Base-by-base conservation (phyloP, 2,888 invertebrate genomes). In the Aspidiotus destructor region DNA sequence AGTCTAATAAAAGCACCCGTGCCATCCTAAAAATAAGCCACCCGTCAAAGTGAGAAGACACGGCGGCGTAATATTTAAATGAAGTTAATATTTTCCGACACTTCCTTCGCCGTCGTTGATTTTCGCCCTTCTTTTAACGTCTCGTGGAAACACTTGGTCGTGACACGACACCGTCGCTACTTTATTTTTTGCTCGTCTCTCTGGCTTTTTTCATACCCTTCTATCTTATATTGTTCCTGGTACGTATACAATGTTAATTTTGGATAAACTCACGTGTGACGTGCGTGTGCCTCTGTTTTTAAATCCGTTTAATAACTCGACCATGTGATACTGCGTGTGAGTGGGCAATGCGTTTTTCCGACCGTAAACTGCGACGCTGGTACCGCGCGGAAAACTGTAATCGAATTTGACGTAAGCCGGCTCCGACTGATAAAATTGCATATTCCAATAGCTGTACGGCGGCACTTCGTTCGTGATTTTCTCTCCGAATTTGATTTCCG, bases 401-500 rank as follows among this genome's bases (percentile, higher is more conserved):
- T 96, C 94, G 78, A 96, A 95, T 77, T 91, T 89, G 65, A 97
- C 89, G 79, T 93, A 94, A 60, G 92, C 89, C 68, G 94, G 88
- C 79, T 93, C 90, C 71, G 91, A 89, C 79, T 95, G 94, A 80
- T 91, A 92, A 80, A 97, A 95, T 80, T 94, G 93, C 86, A 94
- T 91, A 79, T 94, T 93, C 95, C 95, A 95, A 79, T 95, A 95
- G 77, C 93, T 89, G 80, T 94, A 93, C 72, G 95, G 88, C 76
- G 89, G 88, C 77, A 97, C 91, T 80, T 89, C 88, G 80, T 90
- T 88, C 75, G 89, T 88, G 75, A 92, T 82, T 77, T 89, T 86
- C 79, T 92, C 88, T 73, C 93, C 92, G 76, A 94, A 81, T 73
- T 87, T 84, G 75, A 94, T 89, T 82, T 92, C 92, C 75, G 88